Evolutionary conservation across 2,113 vertebrate genomes (phyloP), one percentile per base, ranked within the genome.

Genomic region (Rhizomys pruinosus): DNA sequence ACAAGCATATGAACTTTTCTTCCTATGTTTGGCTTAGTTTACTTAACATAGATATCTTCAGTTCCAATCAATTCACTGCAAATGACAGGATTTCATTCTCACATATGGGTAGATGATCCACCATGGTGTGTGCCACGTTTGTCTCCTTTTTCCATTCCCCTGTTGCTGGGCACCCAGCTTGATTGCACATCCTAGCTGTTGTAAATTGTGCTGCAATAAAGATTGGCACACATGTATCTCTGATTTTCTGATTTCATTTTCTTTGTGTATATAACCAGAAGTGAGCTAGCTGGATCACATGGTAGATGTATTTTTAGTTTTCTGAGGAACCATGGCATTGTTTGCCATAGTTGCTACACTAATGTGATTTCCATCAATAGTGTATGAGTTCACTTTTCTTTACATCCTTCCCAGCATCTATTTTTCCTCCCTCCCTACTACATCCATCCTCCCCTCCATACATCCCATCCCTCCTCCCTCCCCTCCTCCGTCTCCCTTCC

Each of bases 371-470:
- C 25, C 39, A 22, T 5, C 8, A 2, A 64, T 55, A 44, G 37
- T 63, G 5, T 22, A 1, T 64, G 57, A 81, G 17, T 32, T 44
- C 79, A 42, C 22, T 19, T 64, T 81, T 19, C 37, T 32, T 37
- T 29, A 63, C 25, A 63, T 29, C 25, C 9, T 32, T 82, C 3
- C 39, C 61, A 32, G 16, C 23, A 1, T 68, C 42, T 25, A 8
- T 84, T 47, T 32, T 64, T 34, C 5, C 61, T 3, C 16, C 59
- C 16, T 61, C 16, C 13, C 22, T 3, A n/a, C 22, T 20, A 27
- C 32, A 0, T 37, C 37, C 34, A 3, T 47, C 12, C 3, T 6
- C 17, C 42, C 29, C 1, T 52, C 27, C n/a, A n/a, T n/a, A n/a
- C n/a, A n/a, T 47, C 7, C 3, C 15, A 19, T 11, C 7, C 72